phyloP scores from a whole-genome alignment of 2,797 vertebrate species.

The Todus mexicanus region DNA sequence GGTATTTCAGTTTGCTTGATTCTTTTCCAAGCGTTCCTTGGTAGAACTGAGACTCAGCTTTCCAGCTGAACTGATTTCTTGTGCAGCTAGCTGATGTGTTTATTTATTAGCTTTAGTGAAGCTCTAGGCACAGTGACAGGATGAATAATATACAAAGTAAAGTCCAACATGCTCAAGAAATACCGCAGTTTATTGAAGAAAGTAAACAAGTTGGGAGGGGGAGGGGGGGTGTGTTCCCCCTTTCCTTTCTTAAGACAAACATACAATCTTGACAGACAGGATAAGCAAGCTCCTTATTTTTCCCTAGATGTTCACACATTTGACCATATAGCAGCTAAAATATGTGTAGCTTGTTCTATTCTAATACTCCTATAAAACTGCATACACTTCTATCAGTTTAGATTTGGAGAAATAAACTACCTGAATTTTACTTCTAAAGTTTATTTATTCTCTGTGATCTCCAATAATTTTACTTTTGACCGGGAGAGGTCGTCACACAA shows the following conservation, averaged over 20 bases:
- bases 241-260: not conserved
- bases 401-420: conserved; percentile 2
- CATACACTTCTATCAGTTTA: not conserved
- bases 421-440: not conserved
- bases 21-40: conserved; percentile 2
- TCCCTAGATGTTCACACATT: not conserved
- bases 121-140: conserved; percentile 18
- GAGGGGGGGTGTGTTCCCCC: no score
- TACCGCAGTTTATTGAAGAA: not conserved
- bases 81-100: not conserved
- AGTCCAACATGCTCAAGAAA: not conserved
- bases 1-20: not conserved
- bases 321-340: not conserved
- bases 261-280: not conserved
- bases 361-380: not conserved
- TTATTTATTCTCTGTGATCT: not conserved
- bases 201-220: not conserved
- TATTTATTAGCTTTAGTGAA: conserved; percentile 43
- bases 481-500: not conserved
- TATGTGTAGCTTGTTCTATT: not conserved
- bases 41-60: conserved; percentile 2
- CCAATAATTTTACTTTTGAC: not conserved
- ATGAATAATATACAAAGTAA: conserved; percentile 10
- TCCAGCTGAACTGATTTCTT: conserved; percentile 33
- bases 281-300: not conserved